These are phyloP conservation scores for Ovibos moschatus DNA, from an alignment of 2,113 vertebrate species.

Conservation along the genomic window DNA sequence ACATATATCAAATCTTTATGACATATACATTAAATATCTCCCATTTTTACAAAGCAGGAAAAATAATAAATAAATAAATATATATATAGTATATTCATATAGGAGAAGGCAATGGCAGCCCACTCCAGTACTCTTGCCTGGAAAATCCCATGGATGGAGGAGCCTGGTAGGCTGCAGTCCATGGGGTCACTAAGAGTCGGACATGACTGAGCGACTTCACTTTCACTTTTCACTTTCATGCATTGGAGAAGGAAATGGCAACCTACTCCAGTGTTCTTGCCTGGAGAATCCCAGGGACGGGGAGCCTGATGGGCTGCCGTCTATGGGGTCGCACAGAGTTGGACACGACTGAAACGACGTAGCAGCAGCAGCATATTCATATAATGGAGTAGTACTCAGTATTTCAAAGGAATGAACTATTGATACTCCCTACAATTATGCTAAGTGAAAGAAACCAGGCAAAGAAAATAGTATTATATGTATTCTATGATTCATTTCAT, in stretches of 20 bases:
- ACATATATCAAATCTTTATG: background rate
- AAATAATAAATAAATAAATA: background rate
- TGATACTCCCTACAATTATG: background rate
- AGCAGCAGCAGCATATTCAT: background rate
- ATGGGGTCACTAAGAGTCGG: too few species aligned
- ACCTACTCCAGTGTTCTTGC: too few species aligned
- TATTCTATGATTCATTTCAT: background rate
- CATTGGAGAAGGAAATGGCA: too few species aligned
- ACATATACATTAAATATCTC: background rate
- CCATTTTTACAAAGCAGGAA: background rate
- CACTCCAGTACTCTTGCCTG: too few species aligned
- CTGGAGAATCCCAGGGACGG: too few species aligned
- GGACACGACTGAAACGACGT: too few species aligned
- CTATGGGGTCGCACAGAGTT: too few species aligned
- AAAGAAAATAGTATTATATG: background rate
- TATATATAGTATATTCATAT: background rate
- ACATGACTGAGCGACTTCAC: too few species aligned
- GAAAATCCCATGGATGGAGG: too few species aligned
- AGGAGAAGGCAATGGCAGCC: background rate
- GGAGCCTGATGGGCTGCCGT: too few species aligned
- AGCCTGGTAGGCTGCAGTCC: too few species aligned
- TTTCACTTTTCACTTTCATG: too few species aligned
- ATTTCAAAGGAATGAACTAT: background rate
- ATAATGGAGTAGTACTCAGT: background rate
- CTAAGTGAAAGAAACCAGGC: background rate